A percentile compares a stretch with the other conserved stretches of the same genome.
Conservation (phyloP, 1,140 invertebrate genomes). For the Globodera rostochiensis region DNA sequence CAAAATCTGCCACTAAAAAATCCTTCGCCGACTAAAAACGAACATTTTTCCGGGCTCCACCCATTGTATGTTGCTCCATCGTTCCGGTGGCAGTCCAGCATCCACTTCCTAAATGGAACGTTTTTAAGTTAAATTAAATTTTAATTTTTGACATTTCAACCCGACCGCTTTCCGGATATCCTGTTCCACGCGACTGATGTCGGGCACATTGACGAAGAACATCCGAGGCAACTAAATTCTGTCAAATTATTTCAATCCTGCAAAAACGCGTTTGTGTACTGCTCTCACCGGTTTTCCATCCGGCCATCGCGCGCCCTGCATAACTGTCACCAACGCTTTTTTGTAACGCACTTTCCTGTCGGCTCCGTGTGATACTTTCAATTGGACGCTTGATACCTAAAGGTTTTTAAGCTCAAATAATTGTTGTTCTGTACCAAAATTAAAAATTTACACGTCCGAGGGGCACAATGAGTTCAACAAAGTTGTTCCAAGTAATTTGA, state of each 20-base stretch:
- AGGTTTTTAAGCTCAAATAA: not conserved
- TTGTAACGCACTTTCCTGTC: not conserved
- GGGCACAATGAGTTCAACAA: conserved; percentile 11
- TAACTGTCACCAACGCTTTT: not conserved
- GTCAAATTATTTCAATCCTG: too few species aligned
- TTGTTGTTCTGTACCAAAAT: not conserved
- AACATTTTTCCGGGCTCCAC: not conserved
- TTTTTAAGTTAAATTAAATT: not conserved
- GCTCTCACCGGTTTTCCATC: not conserved
- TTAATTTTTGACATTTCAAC: too few species aligned
- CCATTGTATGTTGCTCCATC: not conserved
- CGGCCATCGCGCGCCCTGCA: not conserved
- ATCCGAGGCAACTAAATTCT: not conserved
- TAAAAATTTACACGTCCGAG: conserved; percentile 1
- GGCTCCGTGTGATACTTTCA: not conserved
- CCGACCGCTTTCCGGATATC: not conserved
- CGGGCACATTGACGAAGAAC: not conserved
- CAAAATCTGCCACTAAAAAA: too few species aligned
- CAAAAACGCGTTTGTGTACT: too few species aligned
- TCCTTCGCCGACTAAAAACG: too few species aligned
- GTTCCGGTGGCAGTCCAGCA: not conserved
- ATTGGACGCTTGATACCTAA: not conserved
- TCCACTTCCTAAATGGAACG: not conserved
- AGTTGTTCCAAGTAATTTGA: conserved; percentile 11
- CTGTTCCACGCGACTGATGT: not conserved